Percentiles rank a stretch among this genome's conserved stretches.
Evolutionary conservation across 2,113 vertebrate species (phyloP).

Genomic region (Nycticorax nycticorax): DNA sequence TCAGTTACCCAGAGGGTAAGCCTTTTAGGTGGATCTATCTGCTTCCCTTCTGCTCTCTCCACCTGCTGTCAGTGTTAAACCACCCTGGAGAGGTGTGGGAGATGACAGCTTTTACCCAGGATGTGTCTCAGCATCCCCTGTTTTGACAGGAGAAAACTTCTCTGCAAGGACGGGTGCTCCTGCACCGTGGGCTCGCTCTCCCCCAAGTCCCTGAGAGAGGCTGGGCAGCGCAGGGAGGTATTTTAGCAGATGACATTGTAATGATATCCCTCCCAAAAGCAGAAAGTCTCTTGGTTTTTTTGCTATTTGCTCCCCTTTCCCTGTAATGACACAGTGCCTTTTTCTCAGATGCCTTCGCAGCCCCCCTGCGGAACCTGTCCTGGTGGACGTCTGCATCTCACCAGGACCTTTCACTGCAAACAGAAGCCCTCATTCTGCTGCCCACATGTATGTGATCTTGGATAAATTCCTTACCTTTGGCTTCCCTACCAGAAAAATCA

Average conservation of each 20-base stretch:
- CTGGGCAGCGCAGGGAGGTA: background rate
- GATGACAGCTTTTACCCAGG: background rate
- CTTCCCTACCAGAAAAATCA: background rate
- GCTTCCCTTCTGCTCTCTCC: background rate
- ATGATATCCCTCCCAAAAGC: background rate
- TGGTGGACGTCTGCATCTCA: background rate
- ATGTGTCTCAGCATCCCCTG: background rate
- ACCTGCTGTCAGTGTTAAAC: background rate
- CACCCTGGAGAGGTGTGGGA: background rate
- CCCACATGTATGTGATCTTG: background rate
- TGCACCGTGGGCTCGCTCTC: background rate
- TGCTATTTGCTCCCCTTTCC: background rate
- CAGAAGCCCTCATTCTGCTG: background rate
- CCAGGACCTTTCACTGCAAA: background rate
- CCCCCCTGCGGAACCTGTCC: background rate
- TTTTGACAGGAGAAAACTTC: background rate
- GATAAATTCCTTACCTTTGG: background rate
- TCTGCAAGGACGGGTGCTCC: background rate
- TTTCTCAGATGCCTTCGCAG: background rate
- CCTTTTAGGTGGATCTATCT: background rate
- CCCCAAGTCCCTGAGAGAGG: background rate
- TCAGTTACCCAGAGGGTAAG: background rate
- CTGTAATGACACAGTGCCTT: rapidly evolving
- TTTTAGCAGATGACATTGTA: background rate
- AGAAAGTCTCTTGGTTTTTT: rapidly evolving